Evolutionary conservation across 2,113 vertebrate genomes (phyloP).

Genomic region (Oplegnathus fasciatus): DNA sequence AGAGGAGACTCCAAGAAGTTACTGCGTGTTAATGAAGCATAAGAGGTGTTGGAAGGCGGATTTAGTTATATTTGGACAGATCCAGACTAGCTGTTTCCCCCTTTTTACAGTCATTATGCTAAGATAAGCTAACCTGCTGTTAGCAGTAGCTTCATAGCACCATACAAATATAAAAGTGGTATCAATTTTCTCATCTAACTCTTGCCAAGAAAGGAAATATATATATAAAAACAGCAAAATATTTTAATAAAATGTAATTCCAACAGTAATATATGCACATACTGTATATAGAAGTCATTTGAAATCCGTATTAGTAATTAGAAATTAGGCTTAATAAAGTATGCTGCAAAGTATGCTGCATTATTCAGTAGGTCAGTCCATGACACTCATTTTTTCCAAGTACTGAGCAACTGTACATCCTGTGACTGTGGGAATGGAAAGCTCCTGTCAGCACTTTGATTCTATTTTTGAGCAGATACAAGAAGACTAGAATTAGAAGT

Average conservation of each 20-base stretch:
- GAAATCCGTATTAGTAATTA: not conserved
- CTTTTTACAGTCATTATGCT: not conserved
- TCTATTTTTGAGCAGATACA: slow-evolving; percentile 48
- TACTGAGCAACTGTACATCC: slow-evolving; percentile 32
- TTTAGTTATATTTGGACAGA: not conserved
- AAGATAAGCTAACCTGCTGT: not conserved
- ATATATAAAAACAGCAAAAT: no score
- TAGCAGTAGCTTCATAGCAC: no score
- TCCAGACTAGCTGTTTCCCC: not conserved
- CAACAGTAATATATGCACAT: not conserved
- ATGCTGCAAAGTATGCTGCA: not conserved
- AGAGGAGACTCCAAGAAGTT: no score
- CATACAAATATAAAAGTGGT: no score
- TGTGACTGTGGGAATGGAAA: slow-evolving; percentile 55
- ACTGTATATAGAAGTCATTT: not conserved
- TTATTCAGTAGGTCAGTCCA: slow-evolving; percentile 1
- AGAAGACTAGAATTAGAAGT: slow-evolving; percentile 26
- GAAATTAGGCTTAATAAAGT: not conserved
- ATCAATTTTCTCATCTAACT: no score
- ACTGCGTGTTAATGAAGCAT: no score
- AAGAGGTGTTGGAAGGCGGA: no score
- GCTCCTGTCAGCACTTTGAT: slow-evolving; percentile 56
- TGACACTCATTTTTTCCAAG: slow-evolving; percentile 32
- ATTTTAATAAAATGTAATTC: not conserved
- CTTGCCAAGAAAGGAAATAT: no score